phyloP scores from a whole-genome alignment of 2,113 vertebrate genomes.

The Apodemus sylvaticus region DNA sequence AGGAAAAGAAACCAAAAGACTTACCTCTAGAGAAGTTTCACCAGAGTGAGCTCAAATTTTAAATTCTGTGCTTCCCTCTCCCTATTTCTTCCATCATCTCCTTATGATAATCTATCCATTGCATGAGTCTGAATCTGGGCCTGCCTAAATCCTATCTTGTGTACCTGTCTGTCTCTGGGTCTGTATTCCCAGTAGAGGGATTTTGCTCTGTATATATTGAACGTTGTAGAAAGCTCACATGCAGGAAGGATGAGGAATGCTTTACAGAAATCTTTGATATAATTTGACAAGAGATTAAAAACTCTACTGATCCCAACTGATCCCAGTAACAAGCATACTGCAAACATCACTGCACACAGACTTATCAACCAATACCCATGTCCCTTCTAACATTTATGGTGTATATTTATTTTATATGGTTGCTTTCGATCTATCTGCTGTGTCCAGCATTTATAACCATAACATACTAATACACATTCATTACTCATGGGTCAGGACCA shows the following conservation, averaged over 20 bases:
- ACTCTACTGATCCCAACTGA: background rate
- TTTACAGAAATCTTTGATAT: background rate
- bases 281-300: background rate
- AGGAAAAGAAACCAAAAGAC: background rate
- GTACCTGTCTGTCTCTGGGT: background rate
- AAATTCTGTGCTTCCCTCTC: background rate
- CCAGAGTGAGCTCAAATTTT: background rate
- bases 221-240: background rate
- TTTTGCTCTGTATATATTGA: background rate
- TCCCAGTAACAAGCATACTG: background rate
- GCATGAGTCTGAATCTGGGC: background rate
- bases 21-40: background rate
- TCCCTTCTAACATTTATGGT: no score
- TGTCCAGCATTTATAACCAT: background rate
- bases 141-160: background rate
- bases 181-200: background rate
- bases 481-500: background rate
- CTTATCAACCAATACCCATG: background rate
- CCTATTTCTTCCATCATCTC: background rate
- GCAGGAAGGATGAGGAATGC: background rate
- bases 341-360: background rate
- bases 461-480: background rate
- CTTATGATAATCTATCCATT: background rate
- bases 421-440: background rate
- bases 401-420: background rate